phyloP scores from a whole-genome alignment of 2,888 invertebrate genomes.

The Apotomis turbidana region DNA sequence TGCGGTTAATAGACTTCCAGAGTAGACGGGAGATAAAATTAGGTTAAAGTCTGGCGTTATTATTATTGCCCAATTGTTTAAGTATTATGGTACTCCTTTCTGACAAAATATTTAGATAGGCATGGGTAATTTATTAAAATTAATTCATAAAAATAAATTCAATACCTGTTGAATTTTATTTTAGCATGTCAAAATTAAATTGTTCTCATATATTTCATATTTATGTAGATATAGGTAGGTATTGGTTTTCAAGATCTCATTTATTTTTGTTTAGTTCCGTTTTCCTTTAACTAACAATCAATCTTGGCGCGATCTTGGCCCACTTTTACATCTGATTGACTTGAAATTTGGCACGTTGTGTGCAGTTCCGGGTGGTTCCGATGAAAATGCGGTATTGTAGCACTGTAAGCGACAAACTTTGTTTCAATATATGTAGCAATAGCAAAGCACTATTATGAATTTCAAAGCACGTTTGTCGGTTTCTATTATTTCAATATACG shows the following conservation, averaged over 20 bases:
- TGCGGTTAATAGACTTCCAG: constrained; percentile 32
- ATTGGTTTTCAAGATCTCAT: neutral
- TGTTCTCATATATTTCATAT: no score
- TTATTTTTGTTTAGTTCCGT: no score
- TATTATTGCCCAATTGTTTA: constrained; percentile 1
- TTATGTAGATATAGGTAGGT: no score
- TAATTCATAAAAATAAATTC: no score
- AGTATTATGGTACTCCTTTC: neutral
- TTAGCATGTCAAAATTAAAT: no score
- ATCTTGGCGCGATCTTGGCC: constrained; percentile 22
- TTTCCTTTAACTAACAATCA: neutral
- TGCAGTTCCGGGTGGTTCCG: constrained; percentile 7
- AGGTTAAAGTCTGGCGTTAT: constrained; percentile 14
- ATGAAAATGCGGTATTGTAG: constrained; percentile 13
- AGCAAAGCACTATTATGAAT: no score
- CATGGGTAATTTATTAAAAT: no score
- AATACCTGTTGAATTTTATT: no score
- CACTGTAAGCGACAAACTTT: neutral
- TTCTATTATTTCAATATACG: no score
- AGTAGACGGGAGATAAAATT: constrained; percentile 18
- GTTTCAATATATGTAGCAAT: neutral
- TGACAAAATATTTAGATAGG: neutral
- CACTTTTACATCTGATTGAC: constrained; percentile 10
- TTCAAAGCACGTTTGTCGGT: no score
- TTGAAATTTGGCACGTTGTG: constrained; percentile 26